Base-by-base conservation (phyloP, 1,140 invertebrate genomes). In the Gryon sp. region DNA sequence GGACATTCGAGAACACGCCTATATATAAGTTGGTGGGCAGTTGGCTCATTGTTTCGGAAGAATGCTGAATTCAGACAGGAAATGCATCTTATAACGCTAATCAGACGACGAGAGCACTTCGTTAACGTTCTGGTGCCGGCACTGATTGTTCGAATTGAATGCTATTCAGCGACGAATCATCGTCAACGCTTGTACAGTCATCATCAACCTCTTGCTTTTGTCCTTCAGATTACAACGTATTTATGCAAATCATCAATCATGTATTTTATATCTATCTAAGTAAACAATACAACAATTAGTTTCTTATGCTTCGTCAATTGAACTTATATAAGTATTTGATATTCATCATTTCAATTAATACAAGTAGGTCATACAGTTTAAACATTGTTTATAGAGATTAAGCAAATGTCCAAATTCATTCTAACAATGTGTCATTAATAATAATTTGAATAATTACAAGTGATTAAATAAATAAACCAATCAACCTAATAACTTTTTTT, bases 21-120 rank as follows among this genome's bases (percentile, higher is more conserved):
- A 26, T 34, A 32, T 32, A n/a, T n/a, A n/a, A n/a, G 15, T 40
- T 63, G 53, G 62, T 66, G 53, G 53, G 55, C 32, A 53, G 72
- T 46, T 24, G 32, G 12, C 30, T 62, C 34, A 68, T 76, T 76
- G 72, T 76, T 76, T 76, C 30, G 63, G 62, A 60, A 62, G 46
- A 70, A 53, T 34, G 8, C 20, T 24, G 26, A 30, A 38, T 46
- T 45, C 48, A 62, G 48, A 62, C 55, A 70, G 66, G 66, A 70
- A 70, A 70, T 48, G 38, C 46, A 52, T 70, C 66, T 70, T n/a
- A n/a, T 70, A 52, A 62, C 45, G 36, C 66, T 70, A 62, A 70
- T 70, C 38, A 22, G 19, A 50, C 46, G 46, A 53, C 46, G 46
- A 70, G 66, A 24, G 46, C 55, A 41, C 66, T 70, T 70, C 46